A percentile compares a stretch with the other conserved stretches of the same genome.
phyloP scores from a whole-genome alignment of 2,113 vertebrate species.

The Mola mola region DNA sequence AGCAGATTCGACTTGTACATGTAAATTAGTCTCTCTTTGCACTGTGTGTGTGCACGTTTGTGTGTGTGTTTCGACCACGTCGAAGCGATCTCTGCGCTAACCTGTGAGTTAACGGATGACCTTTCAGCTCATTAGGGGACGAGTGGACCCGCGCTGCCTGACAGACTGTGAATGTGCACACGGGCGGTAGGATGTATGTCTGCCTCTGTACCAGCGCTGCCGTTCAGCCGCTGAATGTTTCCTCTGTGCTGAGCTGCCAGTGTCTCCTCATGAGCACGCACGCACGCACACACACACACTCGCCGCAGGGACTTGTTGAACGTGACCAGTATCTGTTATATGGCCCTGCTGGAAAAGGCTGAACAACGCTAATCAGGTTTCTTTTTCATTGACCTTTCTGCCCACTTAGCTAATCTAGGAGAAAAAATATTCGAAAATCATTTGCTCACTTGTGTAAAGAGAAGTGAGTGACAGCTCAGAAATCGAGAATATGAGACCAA shows the following conservation, averaged over 20 bases:
- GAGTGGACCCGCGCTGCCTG: conserved; percentile 44
- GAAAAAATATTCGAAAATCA: no score
- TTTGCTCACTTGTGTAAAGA: no score
- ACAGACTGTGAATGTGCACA: conserved; percentile 48
- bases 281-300: conserved; percentile 16
- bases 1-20: conserved; percentile 25
- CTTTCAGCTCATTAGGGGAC: conserved; percentile 41
- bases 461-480: no score
- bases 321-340: conserved; percentile 27
- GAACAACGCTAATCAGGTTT: no score
- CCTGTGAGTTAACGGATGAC: conserved; percentile 42
- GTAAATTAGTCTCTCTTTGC: conserved; percentile 34
- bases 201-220: conserved; percentile 38
- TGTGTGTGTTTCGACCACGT: conserved; percentile 9
- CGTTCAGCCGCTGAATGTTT: conserved; percentile 40
- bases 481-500: no score
- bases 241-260: conserved; percentile 53
- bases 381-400: no score
- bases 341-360: conserved; percentile 45
- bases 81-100: conserved; percentile 40
- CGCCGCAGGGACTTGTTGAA: conserved; percentile 36
- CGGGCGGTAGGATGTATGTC: conserved; percentile 43
- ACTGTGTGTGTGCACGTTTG: conserved; percentile 11
- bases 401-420: no score
- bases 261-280: conserved; percentile 24